Conservation (phyloP, 2,888 invertebrate species). For the Achlya flavicornis region DNA sequence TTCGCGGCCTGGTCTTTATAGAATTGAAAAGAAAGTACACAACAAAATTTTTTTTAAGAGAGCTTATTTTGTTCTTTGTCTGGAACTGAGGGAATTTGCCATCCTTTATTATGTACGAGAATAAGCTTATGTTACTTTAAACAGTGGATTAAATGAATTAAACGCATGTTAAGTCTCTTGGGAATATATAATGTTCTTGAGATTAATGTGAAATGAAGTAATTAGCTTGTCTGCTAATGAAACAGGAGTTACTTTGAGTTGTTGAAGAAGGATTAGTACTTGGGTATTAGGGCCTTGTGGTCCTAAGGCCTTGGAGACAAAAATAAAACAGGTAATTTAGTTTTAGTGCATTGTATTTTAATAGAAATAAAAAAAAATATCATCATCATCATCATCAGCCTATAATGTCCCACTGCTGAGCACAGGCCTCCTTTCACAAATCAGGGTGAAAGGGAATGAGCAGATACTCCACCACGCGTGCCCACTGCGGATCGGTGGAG, state of each 20-base stretch:
- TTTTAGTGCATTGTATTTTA: too few species aligned
- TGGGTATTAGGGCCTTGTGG: too few species aligned
- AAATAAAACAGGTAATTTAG: too few species aligned
- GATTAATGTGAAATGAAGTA: background rate
- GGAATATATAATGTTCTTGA: background rate
- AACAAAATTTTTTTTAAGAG: conserved; percentile 20
- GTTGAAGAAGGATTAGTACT: too few species aligned
- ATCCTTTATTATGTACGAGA: conserved; percentile 12
- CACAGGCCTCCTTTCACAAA: too few species aligned
- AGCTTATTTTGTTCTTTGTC: conserved; percentile 41
- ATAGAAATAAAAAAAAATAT: too few species aligned
- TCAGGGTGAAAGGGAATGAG: too few species aligned
- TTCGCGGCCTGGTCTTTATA: conserved; percentile 42
- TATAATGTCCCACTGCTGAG: too few species aligned
- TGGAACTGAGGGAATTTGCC: conserved; percentile 24
- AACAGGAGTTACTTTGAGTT: background rate
- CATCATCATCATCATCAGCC: too few species aligned
- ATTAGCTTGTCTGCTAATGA: background rate
- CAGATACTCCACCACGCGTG: too few species aligned
- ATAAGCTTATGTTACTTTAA: conserved; percentile 12
- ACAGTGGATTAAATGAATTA: conserved; percentile 10
- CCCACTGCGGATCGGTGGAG: too few species aligned
- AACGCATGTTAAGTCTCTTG: background rate
- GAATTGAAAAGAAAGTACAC: conserved; percentile 37
- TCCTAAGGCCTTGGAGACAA: too few species aligned